A percentile compares a stretch with the other conserved stretches of the same genome.
These are phyloP conservation scores for Catocala sponsa DNA, from an alignment of 2,888 invertebrate genomes.

Conservation along the genomic window DNA sequence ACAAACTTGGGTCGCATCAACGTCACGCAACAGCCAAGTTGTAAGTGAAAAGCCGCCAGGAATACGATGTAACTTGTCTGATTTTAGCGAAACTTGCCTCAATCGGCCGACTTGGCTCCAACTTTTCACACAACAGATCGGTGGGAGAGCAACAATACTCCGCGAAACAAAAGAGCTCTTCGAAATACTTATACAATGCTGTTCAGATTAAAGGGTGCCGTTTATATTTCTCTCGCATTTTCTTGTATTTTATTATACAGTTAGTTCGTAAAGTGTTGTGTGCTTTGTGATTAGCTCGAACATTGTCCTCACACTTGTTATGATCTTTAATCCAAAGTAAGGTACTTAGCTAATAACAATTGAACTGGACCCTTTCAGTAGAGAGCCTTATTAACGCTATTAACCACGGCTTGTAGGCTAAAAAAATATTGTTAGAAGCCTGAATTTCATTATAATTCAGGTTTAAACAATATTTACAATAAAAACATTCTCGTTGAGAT, in stretches of 20 bases:
- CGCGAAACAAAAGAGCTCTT: slow-evolving; percentile 76
- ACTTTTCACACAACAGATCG: slow-evolving; percentile 74
- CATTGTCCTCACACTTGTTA: too few species aligned
- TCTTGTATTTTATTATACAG: slow-evolving; percentile 30
- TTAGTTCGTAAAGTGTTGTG: neutral
- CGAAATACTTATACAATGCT: slow-evolving; percentile 67
- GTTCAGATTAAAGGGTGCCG: slow-evolving; percentile 62
- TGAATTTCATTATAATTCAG: neutral
- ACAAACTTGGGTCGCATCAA: slow-evolving; percentile 76
- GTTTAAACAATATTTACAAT: neutral
- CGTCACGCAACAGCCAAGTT: slow-evolving; percentile 78
- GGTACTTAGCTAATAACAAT: too few species aligned
- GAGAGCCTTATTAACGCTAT: neutral
- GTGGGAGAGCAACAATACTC: slow-evolving; percentile 76
- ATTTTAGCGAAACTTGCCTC: slow-evolving; percentile 75
- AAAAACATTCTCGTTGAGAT: neutral
- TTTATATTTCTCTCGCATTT: slow-evolving; percentile 36
- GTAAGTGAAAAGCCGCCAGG: slow-evolving; percentile 76
- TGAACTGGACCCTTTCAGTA: neutral
- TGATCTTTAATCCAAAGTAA: too few species aligned
- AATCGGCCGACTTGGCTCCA: slow-evolving; percentile 72
- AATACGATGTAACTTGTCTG: slow-evolving; percentile 80
- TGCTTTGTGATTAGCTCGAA: too few species aligned
- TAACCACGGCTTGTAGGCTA: neutral
- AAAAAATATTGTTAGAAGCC: neutral